phyloP scores from a whole-genome alignment of 2,113 vertebrate genomes.

The Toxostoma redivivum region DNA sequence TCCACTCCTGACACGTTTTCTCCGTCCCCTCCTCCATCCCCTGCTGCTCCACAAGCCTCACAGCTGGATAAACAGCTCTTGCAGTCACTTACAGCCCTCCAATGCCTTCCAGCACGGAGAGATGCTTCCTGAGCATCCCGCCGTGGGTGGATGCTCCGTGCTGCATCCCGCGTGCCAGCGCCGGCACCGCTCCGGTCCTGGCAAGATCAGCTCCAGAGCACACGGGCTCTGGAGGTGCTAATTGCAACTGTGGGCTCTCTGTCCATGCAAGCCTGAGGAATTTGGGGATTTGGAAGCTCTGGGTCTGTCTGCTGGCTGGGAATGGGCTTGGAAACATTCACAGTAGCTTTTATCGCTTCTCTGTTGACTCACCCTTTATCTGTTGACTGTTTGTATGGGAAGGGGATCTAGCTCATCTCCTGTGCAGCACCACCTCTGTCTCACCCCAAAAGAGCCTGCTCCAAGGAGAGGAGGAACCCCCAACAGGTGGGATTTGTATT shows the following conservation, averaged over 20 bases:
- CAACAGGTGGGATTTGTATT: neutral
- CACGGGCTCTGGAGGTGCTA: neutral
- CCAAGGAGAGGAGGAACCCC: neutral
- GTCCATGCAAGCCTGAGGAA: neutral
- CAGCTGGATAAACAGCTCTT: constrained; percentile 44
- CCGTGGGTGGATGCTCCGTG: neutral
- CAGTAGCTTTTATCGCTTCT: neutral
- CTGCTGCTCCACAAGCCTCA: neutral
- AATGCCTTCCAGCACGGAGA: neutral
- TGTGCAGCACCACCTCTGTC: neutral
- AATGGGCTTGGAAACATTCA: neutral
- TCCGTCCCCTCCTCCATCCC: neutral
- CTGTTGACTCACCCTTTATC: neutral
- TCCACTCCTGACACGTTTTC: neutral
- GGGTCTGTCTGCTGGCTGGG: neutral
- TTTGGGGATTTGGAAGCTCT: neutral
- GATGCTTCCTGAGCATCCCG: neutral
- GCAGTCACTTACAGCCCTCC: neutral
- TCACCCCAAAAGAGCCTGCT: neutral
- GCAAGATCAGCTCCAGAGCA: neutral
- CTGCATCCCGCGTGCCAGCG: neutral
- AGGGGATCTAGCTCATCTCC: neutral
- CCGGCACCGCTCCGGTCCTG: rapidly evolving
- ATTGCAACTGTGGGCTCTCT: neutral
- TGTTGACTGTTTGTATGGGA: neutral